Base-by-base conservation (phyloP, 2,797 vertebrate genomes). In the Chelon labrosus region DNA sequence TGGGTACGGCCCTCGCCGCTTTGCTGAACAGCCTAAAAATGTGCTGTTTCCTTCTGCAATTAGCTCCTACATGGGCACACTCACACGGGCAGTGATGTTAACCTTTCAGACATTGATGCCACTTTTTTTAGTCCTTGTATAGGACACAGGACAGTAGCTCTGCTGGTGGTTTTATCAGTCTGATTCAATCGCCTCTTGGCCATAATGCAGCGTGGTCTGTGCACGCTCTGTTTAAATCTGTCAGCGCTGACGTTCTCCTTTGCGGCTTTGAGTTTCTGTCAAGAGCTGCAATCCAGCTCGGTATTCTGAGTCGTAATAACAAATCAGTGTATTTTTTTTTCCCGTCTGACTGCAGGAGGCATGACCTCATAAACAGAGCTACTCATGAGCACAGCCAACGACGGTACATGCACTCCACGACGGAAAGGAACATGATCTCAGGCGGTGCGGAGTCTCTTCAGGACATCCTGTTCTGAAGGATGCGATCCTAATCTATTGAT, bases 1-100 rank as follows among this genome's bases (percentile, higher is more conserved):
- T 49, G 37, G 41, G 13, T 10, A 68, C 35, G 19, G 12, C n/a
- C 39, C 51, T 69, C 50, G 20, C 65, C 70, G 66, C 80, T 90
- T 87, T 64, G 54, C 55, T 63, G 51, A 82, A 69, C 68, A 64
- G 60, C 73, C 86, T 87, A 84, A 91, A 91, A 90, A 88, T 89
- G 84, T 50, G 37, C 53, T 25, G 67, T 80, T 91, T 89, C 79
- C 86, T 82, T 57, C 71, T 82, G 80, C 86, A 90, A 87, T 92
- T 91, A 86, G 74, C 64, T 63, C 75, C 80, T 80, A 79, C 88
- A 88, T 80, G 68, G 65, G 72, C 73, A 65, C 52, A 19, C 31
- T 55, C 25, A 19, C 39, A 37, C 73, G 80, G 87, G 85, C 82
- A 75, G 74, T 41, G 75, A 77, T 59, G 83, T 82, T 78, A 78